Base-by-base conservation (phyloP, 2,888 invertebrate genomes). In the Netelia inedita region DNA sequence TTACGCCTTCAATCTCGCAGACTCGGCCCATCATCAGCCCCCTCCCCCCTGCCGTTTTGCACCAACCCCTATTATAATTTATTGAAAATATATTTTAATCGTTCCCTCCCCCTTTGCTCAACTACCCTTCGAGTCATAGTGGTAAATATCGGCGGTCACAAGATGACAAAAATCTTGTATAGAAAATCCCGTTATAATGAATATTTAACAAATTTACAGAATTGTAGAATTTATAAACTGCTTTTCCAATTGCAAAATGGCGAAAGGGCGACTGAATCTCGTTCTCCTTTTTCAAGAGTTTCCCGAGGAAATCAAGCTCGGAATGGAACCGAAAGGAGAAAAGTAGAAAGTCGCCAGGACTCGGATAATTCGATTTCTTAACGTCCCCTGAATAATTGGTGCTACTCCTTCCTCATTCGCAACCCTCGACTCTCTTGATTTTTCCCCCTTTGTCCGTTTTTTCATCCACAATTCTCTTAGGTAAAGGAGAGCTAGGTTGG, bases 1-100 rank as follows among this genome's bases (percentile, higher is more conserved):
- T 93, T 92, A 92, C 92, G 89, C 90, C 92, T 91, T 91, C 93
- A 93, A 91, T 93, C 92, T 92, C 90, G 88, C 83, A 85, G 71
- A 43, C 65, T 71, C 79, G 41, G 73, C 82, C 80, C 82, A 82
- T 85, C 85, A 74, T 84, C 79, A 55, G 16, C 57, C 61, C 78
- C 41, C 78, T 43, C 75, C 66, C 68, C 71, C 69, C 50, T 23
- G 35, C 71, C 71, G n/a, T 68, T 66, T 71, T 68, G 43, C 74
- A 41, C 68, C 68, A 75, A 55, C 53, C 28, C 57, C 82, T 28
- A 66, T 72, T 28, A 57, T 55, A 59, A 82, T 72, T 73, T 85
- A 85, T 86, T 82, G 86, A 89, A 89, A 91, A 89, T 89, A 90
- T 88, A 88, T 89, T 76, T 69, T 63, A 79, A 79, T 80, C 80